These are phyloP conservation scores for Acanthisitta chloris DNA, from an alignment of 2,113 vertebrate species.

Conservation along the genomic window DNA sequence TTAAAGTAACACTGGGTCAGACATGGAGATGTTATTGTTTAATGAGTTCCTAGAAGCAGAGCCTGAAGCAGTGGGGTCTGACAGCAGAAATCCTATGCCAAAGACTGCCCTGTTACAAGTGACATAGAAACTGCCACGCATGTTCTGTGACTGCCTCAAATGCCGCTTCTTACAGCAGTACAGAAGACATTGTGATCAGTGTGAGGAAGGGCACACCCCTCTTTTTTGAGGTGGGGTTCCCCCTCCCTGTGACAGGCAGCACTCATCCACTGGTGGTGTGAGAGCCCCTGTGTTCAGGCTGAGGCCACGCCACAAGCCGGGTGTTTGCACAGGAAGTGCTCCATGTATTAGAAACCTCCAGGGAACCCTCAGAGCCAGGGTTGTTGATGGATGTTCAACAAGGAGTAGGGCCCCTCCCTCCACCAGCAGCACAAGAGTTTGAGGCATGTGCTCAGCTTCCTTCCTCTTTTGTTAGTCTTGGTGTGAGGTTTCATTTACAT, in stretches of 20 bases:
- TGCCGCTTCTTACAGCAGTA: not conserved
- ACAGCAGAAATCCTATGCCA: not conserved
- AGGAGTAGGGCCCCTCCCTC: not conserved
- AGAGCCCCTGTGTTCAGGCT: not conserved
- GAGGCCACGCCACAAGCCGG: not conserved
- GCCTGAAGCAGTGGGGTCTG: not conserved
- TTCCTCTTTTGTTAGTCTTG: not conserved
- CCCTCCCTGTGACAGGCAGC: not conserved
- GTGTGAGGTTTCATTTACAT: not conserved
- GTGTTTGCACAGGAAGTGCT: not conserved
- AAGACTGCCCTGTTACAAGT: not conserved
- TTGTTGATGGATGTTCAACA: not conserved
- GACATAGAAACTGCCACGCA: not conserved
- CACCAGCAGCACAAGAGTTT: accelerated
- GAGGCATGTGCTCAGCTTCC: constrained; percentile 26
- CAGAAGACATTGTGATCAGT: accelerated
- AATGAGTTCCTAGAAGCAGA: not conserved
- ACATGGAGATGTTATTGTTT: not conserved
- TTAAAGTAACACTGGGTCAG: not conserved
- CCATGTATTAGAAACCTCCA: not conserved
- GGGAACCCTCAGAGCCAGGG: not conserved
- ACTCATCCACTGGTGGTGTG: accelerated
- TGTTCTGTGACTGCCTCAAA: not conserved
- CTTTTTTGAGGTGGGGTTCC: not conserved
- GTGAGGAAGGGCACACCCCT: not conserved